Conservation (phyloP, 2,797 vertebrate genomes). For the Peromyscus attwateri region DNA sequence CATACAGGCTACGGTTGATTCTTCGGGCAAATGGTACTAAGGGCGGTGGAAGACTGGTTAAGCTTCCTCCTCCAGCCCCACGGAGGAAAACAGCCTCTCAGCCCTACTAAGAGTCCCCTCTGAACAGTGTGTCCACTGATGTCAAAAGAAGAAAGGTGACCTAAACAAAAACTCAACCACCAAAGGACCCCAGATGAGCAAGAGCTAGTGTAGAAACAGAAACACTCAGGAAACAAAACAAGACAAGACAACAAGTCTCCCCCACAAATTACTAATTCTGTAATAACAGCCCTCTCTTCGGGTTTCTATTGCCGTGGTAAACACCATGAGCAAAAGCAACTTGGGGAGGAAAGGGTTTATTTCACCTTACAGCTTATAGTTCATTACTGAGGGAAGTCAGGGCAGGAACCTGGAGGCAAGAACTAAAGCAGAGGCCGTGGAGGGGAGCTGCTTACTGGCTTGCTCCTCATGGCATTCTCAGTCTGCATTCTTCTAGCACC, state of each 20-base stretch:
- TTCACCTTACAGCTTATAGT: not conserved
- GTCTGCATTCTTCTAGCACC: not conserved
- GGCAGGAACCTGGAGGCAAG: not conserved
- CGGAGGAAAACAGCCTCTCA: not conserved
- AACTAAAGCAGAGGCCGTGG: not conserved
- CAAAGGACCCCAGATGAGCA: not conserved
- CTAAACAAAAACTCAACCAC: not conserved
- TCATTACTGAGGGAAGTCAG: not conserved
- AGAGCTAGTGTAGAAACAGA: not conserved
- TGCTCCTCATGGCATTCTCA: not conserved
- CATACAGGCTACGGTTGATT: not conserved
- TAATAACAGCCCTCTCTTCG: not conserved
- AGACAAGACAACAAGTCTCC: not conserved
- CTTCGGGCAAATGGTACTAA: not conserved
- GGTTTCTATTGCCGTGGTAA: not conserved
- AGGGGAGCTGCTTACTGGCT: not conserved
- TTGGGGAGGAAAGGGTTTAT: not conserved
- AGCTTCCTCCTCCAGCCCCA: not conserved
- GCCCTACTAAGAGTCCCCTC: not conserved
- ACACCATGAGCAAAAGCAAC: not conserved
- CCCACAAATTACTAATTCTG: not conserved
- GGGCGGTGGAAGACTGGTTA: not conserved
- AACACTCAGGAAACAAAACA: not conserved
- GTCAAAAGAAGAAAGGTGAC: not conserved
- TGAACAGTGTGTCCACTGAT: not conserved